These are phyloP conservation scores for Bombus picipes DNA, from an alignment of 1,140 invertebrate genomes.

Conservation along the genomic window DNA sequence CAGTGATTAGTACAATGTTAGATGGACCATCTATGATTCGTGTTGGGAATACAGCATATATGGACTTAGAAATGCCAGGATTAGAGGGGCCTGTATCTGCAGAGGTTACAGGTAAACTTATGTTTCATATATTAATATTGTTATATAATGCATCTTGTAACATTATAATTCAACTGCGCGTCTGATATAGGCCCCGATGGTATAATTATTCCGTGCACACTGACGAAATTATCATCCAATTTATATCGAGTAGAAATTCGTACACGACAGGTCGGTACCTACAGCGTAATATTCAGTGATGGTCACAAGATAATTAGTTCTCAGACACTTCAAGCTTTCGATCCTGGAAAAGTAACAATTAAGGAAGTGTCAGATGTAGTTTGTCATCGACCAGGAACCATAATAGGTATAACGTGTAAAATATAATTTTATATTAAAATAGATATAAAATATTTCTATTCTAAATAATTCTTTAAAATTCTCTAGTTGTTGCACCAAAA, in stretches of 20 bases:
- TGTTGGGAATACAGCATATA: constrained; percentile 82
- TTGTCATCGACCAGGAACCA: constrained; percentile 91
- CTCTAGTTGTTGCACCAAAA: constrained; percentile 85
- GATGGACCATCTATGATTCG: constrained; percentile 82
- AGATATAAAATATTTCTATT: not conserved
- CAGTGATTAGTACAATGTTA: constrained; percentile 79
- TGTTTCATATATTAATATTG: not conserved
- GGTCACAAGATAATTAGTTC: constrained; percentile 84
- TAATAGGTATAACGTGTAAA: constrained; percentile 84
- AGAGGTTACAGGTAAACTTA: constrained; percentile 77
- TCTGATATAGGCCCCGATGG: constrained; percentile 84
- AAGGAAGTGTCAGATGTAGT: constrained; percentile 90
- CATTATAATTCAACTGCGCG: constrained; percentile 18
- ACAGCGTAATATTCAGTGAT: constrained; percentile 84
- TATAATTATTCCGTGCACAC: constrained; percentile 82
- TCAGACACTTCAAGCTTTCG: constrained; percentile 92
- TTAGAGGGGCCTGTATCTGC: constrained; percentile 78
- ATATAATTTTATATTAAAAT: not conserved
- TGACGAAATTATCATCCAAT: constrained; percentile 82
- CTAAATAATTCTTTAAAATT: constrained; percentile 14
- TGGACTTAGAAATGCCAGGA: constrained; percentile 82
- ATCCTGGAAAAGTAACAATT: constrained; percentile 91
- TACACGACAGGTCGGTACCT: constrained; percentile 85
- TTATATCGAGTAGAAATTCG: constrained; percentile 84
- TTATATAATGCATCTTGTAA: not conserved